Evolutionary conservation across 1,140 invertebrate genomes (phyloP).

Genomic region (Drosophila ohnishii): DNA sequence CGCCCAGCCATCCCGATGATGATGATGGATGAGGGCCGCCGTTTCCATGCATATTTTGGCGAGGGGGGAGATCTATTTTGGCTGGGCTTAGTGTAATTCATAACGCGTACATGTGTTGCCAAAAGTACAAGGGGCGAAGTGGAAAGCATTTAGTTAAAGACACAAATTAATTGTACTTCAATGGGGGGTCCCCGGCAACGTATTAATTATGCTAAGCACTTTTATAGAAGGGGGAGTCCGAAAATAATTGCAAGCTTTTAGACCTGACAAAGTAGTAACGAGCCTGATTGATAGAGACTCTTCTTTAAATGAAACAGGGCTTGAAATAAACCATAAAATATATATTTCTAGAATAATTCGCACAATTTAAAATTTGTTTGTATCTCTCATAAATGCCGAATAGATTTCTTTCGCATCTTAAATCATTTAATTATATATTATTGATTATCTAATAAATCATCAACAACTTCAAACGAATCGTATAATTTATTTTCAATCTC

Average conservation of each 20-base stretch:
- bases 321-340: background rate
- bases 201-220: conserved; percentile 50
- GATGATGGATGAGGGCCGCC: conserved; percentile 39
- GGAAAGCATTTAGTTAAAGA: conserved; percentile 41
- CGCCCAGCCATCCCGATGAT: conserved; percentile 33
- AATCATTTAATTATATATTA: conserved; percentile 1
- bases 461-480: conserved; percentile 13
- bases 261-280: background rate
- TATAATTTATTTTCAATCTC: background rate
- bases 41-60: conserved; percentile 16
- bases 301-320: background rate
- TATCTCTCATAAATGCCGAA: background rate
- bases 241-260: conserved; percentile 16
- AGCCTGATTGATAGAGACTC: conserved; percentile 14
- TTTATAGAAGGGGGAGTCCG: background rate
- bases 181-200: conserved; percentile 1
- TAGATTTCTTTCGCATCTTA: background rate
- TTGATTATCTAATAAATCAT: conserved; percentile 10
- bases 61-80: conserved; percentile 7
- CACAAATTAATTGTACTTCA: conserved; percentile 37
- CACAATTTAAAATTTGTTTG: background rate
- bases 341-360: background rate
- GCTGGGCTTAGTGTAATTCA: conserved; percentile 36
- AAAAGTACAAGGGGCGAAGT: conserved; percentile 1
- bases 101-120: conserved; percentile 46